These are phyloP conservation scores for Choristoneura rosaceana DNA, from an alignment of 2,888 invertebrate genomes.

Conservation along the genomic window DNA sequence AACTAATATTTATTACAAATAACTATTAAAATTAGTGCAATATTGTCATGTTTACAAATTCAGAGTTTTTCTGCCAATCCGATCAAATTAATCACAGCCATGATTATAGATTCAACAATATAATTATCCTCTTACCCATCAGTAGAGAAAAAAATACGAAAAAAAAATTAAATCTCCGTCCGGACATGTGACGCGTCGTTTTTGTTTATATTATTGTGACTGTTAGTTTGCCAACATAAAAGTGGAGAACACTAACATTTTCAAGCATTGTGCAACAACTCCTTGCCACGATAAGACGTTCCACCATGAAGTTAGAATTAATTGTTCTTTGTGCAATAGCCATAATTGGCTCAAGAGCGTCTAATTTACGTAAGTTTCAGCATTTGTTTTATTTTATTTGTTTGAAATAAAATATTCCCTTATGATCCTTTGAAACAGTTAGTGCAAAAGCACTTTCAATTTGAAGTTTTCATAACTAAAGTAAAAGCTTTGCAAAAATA, in stretches of 20 bases:
- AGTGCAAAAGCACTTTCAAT: neutral
- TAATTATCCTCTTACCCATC: neutral
- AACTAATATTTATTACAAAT: neutral
- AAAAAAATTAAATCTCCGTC: neutral
- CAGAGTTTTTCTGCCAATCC: neutral
- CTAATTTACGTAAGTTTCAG: slow-evolving; percentile 37
- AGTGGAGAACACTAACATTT: slow-evolving; percentile 28
- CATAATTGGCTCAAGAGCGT: slow-evolving; percentile 35
- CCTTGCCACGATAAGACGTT: slow-evolving; percentile 28
- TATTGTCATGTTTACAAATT: neutral
- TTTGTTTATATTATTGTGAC: neutral
- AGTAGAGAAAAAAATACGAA: neutral
- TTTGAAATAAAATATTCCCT: neutral
- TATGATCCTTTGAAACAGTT: neutral
- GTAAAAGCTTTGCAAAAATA: too few relatives aligned
- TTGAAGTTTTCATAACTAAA: too few relatives aligned
- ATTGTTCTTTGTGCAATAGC: slow-evolving; percentile 38
- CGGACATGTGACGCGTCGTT: slow-evolving; percentile 13
- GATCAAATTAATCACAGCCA: neutral
- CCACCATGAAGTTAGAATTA: slow-evolving; percentile 34
- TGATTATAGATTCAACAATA: neutral
- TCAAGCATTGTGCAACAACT: slow-evolving; percentile 36
- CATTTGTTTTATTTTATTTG: neutral
- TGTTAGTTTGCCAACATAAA: slow-evolving; percentile 33
- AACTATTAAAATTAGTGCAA: neutral